Evolutionary conservation across 2,113 vertebrate species (phyloP).

Genomic region (Onychostoma macrolepis): DNA sequence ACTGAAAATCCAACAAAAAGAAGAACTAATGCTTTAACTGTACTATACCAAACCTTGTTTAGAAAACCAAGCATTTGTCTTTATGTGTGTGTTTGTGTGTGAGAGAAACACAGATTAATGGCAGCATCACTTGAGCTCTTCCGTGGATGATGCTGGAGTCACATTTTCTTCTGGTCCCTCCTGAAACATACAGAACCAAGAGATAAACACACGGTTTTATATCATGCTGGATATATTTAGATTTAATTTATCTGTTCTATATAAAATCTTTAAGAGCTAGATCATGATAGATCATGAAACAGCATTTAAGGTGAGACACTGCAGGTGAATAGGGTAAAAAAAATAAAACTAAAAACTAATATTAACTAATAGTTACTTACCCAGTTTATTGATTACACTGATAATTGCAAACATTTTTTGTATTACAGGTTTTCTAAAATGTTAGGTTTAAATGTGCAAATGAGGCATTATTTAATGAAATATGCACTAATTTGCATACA

Average conservation of each 20-base stretch:
- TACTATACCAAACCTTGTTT: background rate
- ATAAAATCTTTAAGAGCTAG: background rate
- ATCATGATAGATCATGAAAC: too few relatives aligned
- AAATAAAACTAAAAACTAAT: too few relatives aligned
- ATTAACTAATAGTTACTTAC: too few relatives aligned
- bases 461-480: too few relatives aligned
- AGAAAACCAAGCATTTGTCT: background rate
- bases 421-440: too few relatives aligned
- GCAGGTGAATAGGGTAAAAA: too few relatives aligned
- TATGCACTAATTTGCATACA: too few relatives aligned
- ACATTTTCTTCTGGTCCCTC: slow-evolving; percentile 72
- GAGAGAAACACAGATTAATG: background rate
- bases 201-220: background rate
- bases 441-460: too few relatives aligned
- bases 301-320: too few relatives aligned
- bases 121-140: slow-evolving; percentile 70
- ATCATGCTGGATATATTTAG: background rate
- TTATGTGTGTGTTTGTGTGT: background rate
- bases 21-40: background rate
- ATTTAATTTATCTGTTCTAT: background rate
- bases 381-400: too few relatives aligned
- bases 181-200: slow-evolving; percentile 61
- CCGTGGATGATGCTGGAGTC: slow-evolving; percentile 66
- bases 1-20: background rate
- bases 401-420: too few relatives aligned